Percentiles rank a stretch among this genome's conserved stretches.
These are phyloP conservation scores for Agrotis exclamationis DNA, from an alignment of 2,888 invertebrate species.

Conservation along the genomic window DNA sequence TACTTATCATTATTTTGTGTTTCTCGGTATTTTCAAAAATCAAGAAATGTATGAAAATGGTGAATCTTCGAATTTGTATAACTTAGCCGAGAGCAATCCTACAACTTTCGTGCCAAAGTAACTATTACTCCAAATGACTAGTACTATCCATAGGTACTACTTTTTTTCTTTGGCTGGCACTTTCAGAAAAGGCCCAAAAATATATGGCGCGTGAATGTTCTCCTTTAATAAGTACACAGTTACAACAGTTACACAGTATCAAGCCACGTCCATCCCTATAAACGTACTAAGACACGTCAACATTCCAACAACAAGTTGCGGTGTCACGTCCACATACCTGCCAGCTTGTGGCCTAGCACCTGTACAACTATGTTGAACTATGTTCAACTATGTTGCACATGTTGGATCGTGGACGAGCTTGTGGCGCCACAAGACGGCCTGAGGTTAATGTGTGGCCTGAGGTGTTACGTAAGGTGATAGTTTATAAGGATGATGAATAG, in stretches of 20 bases:
- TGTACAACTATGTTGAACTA: slow-evolving; percentile 46
- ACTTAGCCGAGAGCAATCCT: no score
- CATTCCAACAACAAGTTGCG: slow-evolving; percentile 39
- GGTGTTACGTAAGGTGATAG: slow-evolving; percentile 11
- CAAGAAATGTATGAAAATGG: no score
- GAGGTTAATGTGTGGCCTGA: slow-evolving; percentile 18
- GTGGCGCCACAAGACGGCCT: slow-evolving; percentile 44
- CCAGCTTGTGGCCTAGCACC: slow-evolving; percentile 44
- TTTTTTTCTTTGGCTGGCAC: no score
- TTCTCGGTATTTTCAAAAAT: no score
- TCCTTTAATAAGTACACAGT: no score
- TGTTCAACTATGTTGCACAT: slow-evolving; percentile 53
- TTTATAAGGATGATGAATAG: background rate
- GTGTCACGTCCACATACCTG: slow-evolving; percentile 48
- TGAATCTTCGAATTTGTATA: no score
- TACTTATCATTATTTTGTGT: no score
- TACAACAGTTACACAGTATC: background rate
- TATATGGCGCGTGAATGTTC: no score
- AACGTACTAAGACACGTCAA: background rate
- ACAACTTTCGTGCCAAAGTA: no score
- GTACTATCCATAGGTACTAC: no score
- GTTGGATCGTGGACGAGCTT: slow-evolving; percentile 39
- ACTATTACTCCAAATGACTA: no score
- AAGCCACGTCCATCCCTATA: background rate
- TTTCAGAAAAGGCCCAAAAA: no score